Evolutionary conservation across 2,113 vertebrate species (phyloP).

Genomic region (Cavia aperea): DNA sequence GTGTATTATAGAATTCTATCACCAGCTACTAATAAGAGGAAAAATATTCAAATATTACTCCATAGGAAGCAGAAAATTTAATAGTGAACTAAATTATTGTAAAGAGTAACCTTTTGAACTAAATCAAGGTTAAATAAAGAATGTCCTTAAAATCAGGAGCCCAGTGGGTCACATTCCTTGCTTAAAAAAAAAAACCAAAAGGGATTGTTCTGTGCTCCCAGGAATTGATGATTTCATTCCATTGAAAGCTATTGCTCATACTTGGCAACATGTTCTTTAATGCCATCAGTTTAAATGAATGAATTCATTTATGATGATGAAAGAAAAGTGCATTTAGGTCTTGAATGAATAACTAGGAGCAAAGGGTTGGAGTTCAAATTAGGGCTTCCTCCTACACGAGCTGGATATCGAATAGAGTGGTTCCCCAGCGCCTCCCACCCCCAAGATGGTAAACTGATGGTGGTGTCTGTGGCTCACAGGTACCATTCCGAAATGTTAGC

Average conservation of each 20-base stretch:
- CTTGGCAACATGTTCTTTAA: not conserved
- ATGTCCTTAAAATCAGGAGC: not conserved
- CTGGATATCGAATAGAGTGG: not conserved
- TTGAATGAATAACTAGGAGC: not conserved
- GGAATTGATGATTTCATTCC: not conserved
- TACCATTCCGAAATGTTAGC: not conserved
- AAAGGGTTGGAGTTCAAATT: not conserved
- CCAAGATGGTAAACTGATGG: not conserved
- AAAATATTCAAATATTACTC: not conserved
- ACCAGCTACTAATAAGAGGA: not conserved
- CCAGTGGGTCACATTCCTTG: not conserved
- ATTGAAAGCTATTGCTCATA: not conserved
- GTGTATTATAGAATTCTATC: not conserved
- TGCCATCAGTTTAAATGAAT: not conserved
- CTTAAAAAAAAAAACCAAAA: not conserved
- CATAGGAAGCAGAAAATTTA: conserved; percentile 13
- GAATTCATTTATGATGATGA: not conserved
- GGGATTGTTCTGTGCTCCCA: not conserved
- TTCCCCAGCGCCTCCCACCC: not conserved
- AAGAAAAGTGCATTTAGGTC: not conserved
- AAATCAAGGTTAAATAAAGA: conserved; percentile 8
- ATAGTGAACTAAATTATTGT: not conserved
- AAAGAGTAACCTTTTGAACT: not conserved
- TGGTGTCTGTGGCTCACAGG: not conserved
- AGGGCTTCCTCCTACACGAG: not conserved